These are phyloP conservation scores for Acleris emargana DNA, from an alignment of 2,888 invertebrate genomes.

Conservation along the genomic window DNA sequence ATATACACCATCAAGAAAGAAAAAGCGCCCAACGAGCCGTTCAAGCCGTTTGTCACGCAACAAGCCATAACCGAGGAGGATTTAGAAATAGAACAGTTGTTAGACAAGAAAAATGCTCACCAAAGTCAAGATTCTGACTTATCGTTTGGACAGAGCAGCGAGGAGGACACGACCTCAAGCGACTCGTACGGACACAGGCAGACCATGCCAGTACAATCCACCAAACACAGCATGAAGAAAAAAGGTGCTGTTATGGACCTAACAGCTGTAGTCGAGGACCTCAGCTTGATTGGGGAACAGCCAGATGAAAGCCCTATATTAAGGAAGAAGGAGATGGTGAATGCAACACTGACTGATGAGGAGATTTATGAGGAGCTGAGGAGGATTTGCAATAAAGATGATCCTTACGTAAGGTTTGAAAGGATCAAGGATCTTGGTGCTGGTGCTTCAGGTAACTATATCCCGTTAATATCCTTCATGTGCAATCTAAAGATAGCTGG, in stretches of 20 bases:
- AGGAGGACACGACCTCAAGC: conserved; percentile 77
- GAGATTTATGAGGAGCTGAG: conserved; percentile 90
- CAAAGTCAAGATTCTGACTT: conserved; percentile 85
- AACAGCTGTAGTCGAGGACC: conserved; percentile 69
- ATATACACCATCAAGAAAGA: conserved; percentile 94
- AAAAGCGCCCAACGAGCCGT: conserved; percentile 87
- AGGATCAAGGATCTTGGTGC: conserved; percentile 93
- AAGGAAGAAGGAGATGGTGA: conserved; percentile 83
- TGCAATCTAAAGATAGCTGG: too few relatives aligned
- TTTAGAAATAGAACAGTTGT: conserved; percentile 90
- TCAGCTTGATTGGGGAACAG: conserved; percentile 72
- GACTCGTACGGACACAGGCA: conserved; percentile 69
- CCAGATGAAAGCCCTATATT: conserved; percentile 84
- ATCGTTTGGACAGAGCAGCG: conserved; percentile 80
- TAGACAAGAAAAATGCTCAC: conserved; percentile 88
- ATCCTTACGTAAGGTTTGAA: conserved; percentile 92
- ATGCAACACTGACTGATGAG: conserved; percentile 86
- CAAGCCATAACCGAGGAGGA: conserved; percentile 92
- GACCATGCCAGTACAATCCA: conserved; percentile 83
- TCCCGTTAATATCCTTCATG: too few relatives aligned
- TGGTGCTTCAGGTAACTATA: conserved; percentile 88
- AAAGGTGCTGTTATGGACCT: conserved; percentile 69
- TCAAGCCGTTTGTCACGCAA: conserved; percentile 92
- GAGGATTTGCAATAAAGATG: conserved; percentile 91
- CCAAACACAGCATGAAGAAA: conserved; percentile 69